These are phyloP conservation scores for Squalus acanthias DNA, from an alignment of 2,797 vertebrate genomes.

Conservation along the genomic window DNA sequence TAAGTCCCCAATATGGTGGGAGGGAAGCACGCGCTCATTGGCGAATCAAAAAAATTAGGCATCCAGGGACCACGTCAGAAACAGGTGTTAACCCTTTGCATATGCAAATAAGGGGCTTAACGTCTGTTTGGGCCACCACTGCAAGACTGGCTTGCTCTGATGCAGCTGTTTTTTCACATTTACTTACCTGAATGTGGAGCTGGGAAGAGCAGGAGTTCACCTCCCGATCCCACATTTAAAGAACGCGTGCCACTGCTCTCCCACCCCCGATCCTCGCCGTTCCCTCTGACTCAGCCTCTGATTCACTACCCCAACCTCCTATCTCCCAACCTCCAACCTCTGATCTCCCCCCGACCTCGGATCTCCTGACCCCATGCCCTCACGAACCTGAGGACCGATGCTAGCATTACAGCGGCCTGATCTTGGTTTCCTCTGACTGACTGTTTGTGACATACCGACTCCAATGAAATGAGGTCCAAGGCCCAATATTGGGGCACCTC, in stretches of 20 bases:
- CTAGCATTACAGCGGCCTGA: background rate
- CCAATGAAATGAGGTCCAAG: background rate
- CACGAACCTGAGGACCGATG: background rate
- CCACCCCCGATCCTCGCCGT: background rate
- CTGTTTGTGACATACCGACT: background rate
- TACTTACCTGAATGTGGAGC: no score
- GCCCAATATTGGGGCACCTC: background rate
- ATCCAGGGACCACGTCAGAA: no score
- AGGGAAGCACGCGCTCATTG: background rate
- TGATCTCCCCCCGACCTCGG: no score
- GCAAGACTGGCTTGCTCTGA: no score
- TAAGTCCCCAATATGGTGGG: background rate
- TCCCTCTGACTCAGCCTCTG: background rate
- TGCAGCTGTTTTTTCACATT: no score
- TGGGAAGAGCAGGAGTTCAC: background rate
- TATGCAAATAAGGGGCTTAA: background rate
- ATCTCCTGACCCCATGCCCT: background rate
- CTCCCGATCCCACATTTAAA: background rate
- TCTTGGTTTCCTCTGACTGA: background rate
- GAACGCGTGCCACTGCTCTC: no score
- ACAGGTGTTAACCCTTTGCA: background rate
- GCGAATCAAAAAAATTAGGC: background rate
- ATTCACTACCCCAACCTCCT: background rate
- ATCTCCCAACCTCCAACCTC: background rate
- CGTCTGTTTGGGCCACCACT: background rate